phyloP scores from a whole-genome alignment of 2,113 vertebrate species.

The Dipodomys stephensi region DNA sequence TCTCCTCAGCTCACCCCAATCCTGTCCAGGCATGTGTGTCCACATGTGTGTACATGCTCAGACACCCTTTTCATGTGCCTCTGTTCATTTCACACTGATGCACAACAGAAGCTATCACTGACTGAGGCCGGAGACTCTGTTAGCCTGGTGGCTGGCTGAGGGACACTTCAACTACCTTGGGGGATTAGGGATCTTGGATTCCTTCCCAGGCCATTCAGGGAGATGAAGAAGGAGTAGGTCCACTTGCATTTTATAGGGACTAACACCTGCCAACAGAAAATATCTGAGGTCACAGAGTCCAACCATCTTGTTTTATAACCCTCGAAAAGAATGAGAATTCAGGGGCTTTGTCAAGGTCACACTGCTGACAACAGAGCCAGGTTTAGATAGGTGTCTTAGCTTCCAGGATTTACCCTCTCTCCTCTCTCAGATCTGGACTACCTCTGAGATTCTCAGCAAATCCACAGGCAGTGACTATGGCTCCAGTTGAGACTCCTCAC shows the following conservation, averaged over 20 bases:
- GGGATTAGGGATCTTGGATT: not conserved
- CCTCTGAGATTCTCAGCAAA: not conserved
- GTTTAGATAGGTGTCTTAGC: not conserved
- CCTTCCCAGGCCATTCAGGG: not conserved
- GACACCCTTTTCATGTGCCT: not conserved
- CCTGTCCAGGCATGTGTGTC: not conserved
- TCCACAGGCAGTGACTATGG: not conserved
- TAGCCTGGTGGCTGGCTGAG: no score
- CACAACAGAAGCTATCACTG: not conserved
- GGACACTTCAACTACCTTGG: not conserved
- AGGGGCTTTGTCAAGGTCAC: slow-evolving; percentile 54
- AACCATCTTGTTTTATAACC: slow-evolving; percentile 41
- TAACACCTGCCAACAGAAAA: slow-evolving; percentile 29
- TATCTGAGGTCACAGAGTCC: not conserved
- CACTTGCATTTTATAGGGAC: slow-evolving; percentile 16
- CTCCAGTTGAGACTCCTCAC: not conserved
- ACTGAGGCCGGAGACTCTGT: not conserved
- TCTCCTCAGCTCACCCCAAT: slow-evolving; percentile 10
- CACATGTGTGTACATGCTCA: not conserved
- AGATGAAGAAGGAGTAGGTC: not conserved
- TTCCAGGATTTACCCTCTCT: not conserved
- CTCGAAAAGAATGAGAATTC: slow-evolving; percentile 21
- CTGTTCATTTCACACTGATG: not conserved
- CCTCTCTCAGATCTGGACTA: not conserved
- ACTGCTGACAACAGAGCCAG: not conserved